Evolutionary conservation across 2,113 vertebrate genomes (phyloP), one percentile per base, ranked within the genome.

Genomic region (Oxyruncus cristatus): DNA sequence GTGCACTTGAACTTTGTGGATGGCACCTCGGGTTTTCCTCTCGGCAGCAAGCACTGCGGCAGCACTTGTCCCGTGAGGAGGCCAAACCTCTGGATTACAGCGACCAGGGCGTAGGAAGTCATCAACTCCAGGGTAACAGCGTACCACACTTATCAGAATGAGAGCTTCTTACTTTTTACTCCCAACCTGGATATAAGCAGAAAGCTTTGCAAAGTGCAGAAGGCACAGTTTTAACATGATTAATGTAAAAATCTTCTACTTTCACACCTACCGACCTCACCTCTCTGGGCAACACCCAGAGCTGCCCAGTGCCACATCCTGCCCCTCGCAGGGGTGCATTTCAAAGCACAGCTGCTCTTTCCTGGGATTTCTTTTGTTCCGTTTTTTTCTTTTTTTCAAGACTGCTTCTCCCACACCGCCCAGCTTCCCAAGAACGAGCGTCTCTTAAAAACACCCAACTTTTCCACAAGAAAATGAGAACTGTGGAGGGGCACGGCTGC

Each of bases 31-130:
- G 20, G 71, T 44, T 75, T 26, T 46, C 24, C 30, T 47, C 49
- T 41, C 22, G 27, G 71, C 19, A 56, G 18, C 18, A 35, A 37
- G 17, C 12, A 14, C 22, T 62, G 10, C 9, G 23, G 28, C 53
- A 82, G 37, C 2, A 13, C 28, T 12, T 27, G n/a, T 4, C 22
- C 35, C 1, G 1, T 3, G 22, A 39, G 30, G 22, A 55, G 10
- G 11, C 21, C n/a, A 61, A 18, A 55, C 12, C 11, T n/a, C 28
- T 13, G 27, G 20, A 6, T n/a, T 32, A n/a, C 22, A 66, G 63
- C 0, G 0, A 49, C 17, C 22, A 11, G 15, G 9, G 11, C 0
- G 2, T 4, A 5, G 0, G 10, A n/a, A 47, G 12, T 17, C 68
- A 78, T 10, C 24, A n/a, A 0, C 20, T 44, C 13, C 42, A 47